These are phyloP conservation scores for Regulus satrapa DNA, from an alignment of 2,113 vertebrate species.

Conservation along the genomic window DNA sequence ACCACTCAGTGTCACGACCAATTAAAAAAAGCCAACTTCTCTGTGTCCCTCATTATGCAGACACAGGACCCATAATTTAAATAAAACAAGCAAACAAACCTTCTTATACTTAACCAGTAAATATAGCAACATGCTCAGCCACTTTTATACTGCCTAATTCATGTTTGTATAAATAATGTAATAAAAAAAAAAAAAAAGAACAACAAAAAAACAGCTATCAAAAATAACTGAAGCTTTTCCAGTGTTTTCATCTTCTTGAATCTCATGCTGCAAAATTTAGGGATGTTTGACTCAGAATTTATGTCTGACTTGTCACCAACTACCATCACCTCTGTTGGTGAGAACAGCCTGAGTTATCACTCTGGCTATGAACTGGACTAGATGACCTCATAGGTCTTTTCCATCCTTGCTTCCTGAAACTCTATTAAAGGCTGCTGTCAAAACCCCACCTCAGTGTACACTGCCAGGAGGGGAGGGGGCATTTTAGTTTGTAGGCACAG, in stretches of 20 bases:
- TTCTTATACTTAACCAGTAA: not conserved
- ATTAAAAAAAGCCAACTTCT: not conserved
- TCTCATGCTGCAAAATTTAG: not conserved
- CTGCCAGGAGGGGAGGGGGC: not conserved
- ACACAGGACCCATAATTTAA: not conserved
- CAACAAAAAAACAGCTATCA: not conserved
- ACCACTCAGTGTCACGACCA: not conserved
- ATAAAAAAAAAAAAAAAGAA: too few relatives aligned
- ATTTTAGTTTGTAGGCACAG: not conserved
- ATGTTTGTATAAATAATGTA: not conserved
- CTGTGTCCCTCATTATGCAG: not conserved
- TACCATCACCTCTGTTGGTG: constrained; percentile 6
- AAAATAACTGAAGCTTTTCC: not conserved
- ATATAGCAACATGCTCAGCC: not conserved
- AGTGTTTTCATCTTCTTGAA: not conserved
- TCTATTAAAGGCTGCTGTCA: not conserved
- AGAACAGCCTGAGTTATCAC: not conserved
- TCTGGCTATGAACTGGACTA: not conserved
- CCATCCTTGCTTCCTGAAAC: not conserved
- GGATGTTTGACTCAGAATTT: constrained; percentile 1
- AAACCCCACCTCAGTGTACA: not conserved
- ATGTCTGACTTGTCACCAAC: not conserved
- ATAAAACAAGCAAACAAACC: not conserved
- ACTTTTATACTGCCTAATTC: not conserved
- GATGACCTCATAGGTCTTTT: constrained; percentile 44